Conservation (phyloP, 2,113 vertebrate species). For the Catharus minimus region DNA sequence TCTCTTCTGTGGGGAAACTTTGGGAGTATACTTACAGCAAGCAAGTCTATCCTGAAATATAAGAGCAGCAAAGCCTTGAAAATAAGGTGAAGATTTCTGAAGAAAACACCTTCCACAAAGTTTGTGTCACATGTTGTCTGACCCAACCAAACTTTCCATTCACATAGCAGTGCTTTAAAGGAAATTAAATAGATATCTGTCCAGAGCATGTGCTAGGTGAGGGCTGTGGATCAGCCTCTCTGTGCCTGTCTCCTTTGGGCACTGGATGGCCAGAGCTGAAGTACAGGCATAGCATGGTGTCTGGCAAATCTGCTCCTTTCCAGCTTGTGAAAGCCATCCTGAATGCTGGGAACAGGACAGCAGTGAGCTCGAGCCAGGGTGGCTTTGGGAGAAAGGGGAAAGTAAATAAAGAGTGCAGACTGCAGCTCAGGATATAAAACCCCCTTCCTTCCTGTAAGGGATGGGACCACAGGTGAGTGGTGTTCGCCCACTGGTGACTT, state of each 20-base stretch:
- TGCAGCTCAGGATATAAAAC: constrained; percentile 11
- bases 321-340: background rate
- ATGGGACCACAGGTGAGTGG: background rate
- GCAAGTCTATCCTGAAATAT: background rate
- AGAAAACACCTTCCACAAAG: background rate
- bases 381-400: background rate
- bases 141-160: background rate
- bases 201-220: background rate
- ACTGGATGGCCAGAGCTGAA: rapidly evolving
- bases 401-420: background rate
- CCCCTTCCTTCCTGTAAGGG: constrained; percentile 36
- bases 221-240: background rate
- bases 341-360: background rate
- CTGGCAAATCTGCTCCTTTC: background rate
- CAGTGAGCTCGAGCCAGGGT: background rate
- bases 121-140: background rate
- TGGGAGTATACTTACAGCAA: background rate
- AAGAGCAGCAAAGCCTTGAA: background rate
- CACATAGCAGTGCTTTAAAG: rapidly evolving
- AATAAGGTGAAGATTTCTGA: background rate
- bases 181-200: background rate
- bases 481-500: constrained; percentile 38
- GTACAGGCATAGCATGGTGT: rapidly evolving
- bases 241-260: background rate
- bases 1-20: background rate